Evolutionary conservation across 2,113 vertebrate species (phyloP), one percentile per base, ranked within the genome.

Genomic region (Ariopsis seemanni): DNA sequence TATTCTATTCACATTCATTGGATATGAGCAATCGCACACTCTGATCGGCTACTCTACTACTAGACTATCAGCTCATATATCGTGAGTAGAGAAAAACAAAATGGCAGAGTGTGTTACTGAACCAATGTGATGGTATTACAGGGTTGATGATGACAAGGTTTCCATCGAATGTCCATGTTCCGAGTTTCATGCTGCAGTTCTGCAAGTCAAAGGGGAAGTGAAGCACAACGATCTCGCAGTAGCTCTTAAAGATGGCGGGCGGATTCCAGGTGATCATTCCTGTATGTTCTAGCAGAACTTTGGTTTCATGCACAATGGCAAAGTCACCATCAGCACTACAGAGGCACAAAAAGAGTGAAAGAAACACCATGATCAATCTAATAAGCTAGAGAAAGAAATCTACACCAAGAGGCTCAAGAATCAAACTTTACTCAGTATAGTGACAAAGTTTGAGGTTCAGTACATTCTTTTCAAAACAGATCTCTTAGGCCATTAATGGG

Each of bases 101-200:
- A 34, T 34, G 34, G 34, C 34, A 2, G 34, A 34, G 34, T 34
- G 34, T 34, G 34, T 34, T 34, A 34, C 34, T 34, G 34, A 34
- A 34, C 34, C 34, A 34, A 34, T 34, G 53, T 72, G 58, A 77
- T 52, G 25, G 82, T 34, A 6, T 89, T 96, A 99, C 97, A 81
- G 96, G 97, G 86, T 97, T 95, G 90, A 99, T 96, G 63, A 93
- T 92, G 52, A 99, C 98, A 92, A 96, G 0, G 3, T 95, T 96
- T 87, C 97, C 97, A 20, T 99, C 97, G 0, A 98, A 98, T 0
- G 97, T 97, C 98, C 98, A 99, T 1, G 97, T 99, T 4, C 98
- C 98, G 86, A 99, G 88, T 92, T 99, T 99, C 97, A 99, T 99
- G 83, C 95, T 98, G 95, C 98, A 99, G 93, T 99, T 99, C 94